Conservation (phyloP, 2,113 vertebrate species). For the Gadus macrocephalus region DNA sequence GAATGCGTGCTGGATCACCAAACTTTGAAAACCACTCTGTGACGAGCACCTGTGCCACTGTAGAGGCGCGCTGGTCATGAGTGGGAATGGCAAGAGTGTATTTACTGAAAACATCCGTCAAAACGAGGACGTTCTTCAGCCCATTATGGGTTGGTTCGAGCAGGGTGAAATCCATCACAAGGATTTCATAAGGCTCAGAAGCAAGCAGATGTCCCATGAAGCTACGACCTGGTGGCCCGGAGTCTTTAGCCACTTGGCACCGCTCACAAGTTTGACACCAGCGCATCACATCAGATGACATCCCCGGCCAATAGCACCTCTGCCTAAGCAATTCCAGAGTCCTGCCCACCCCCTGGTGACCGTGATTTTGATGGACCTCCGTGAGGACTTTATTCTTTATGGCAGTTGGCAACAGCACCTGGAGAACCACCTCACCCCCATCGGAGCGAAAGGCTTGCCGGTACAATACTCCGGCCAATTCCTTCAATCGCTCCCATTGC, state of each 20-base stretch:
- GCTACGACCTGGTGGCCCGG: neutral
- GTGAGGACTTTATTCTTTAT: neutral
- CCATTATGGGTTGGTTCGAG: conserved; percentile 3
- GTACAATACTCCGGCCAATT: too few species aligned
- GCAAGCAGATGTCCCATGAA: conserved; percentile 20
- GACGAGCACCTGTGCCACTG: neutral
- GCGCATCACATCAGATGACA: neutral
- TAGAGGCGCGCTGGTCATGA: conserved; percentile 6
- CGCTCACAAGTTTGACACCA: conserved; percentile 6
- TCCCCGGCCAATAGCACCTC: neutral
- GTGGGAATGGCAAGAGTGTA: conserved; percentile 1
- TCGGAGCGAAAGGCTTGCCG: too few species aligned
- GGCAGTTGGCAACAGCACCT: neutral
- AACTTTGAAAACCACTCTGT: neutral
- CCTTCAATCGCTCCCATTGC: too few species aligned
- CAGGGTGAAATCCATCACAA: neutral
- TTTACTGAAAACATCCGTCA: conserved; percentile 37
- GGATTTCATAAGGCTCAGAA: conserved; percentile 2
- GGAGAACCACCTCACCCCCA: neutral
- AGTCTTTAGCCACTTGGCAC: conserved; percentile 6
- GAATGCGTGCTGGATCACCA: too few species aligned
- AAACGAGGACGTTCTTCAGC: conserved; percentile 2
- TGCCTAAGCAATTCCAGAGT: conserved; percentile 6
- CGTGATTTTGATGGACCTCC: conserved; percentile 12
- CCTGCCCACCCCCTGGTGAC: conserved; percentile 10